Percentiles rank a stretch among this genome's conserved stretches.
Conservation (phyloP, 2,888 invertebrate species). For the Ochropleura plecta region DNA sequence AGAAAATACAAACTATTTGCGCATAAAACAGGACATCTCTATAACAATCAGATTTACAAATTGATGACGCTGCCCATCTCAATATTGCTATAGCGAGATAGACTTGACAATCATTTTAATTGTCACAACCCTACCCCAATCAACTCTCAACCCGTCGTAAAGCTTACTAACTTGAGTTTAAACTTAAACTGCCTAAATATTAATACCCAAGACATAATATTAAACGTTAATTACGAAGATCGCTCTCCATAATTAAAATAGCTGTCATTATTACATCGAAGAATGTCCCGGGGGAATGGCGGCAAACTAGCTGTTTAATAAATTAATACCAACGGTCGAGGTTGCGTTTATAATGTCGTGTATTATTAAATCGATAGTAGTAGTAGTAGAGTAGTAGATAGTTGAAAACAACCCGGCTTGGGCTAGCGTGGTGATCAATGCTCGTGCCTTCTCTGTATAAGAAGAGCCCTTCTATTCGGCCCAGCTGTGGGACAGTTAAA, state of each 20-base stretch:
- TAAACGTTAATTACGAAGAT: conserved; percentile 26
- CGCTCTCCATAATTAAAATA: conserved; percentile 45
- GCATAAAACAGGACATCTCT: too few species aligned
- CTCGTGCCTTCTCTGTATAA: too few species aligned
- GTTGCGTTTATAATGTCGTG: conserved; percentile 14
- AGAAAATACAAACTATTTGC: too few species aligned
- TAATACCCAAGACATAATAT: neutral
- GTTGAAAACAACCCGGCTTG: neutral
- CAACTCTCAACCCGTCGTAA: neutral
- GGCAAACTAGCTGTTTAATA: conserved; percentile 39
- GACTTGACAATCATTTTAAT: neutral
- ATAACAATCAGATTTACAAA: neutral
- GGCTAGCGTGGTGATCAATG: too few species aligned
- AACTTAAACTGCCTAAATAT: conserved; percentile 14
- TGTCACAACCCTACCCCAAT: neutral
- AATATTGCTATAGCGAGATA: neutral
- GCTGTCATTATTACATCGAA: conserved; percentile 41
- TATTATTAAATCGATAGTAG: conserved; percentile 14
- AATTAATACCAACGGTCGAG: conserved; percentile 39
- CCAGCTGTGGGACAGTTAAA: too few species aligned
- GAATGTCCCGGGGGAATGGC: conserved; percentile 19
- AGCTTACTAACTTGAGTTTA: neutral
- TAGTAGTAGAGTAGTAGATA: too few species aligned
- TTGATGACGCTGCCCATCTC: neutral
- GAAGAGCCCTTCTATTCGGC: too few species aligned